phyloP scores from a whole-genome alignment of 2,113 vertebrate species.

The Paramormyrops kingsleyae region DNA sequence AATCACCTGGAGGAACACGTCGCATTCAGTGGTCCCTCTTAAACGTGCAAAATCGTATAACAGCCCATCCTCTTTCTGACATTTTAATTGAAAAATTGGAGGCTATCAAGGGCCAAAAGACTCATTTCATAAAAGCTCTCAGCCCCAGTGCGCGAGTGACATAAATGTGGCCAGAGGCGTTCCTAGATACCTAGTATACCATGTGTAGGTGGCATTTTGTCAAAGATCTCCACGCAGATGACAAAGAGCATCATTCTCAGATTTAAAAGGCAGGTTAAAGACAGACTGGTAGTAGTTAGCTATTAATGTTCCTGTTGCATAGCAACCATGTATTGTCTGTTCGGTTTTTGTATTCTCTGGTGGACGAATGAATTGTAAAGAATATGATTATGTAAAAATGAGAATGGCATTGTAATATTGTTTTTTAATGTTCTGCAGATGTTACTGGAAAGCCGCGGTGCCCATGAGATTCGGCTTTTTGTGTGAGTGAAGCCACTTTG shows the following conservation, averaged over 20 bases:
- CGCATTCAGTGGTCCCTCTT: neutral
- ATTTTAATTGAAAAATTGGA: neutral
- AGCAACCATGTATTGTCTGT: neutral
- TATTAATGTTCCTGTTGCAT: conserved; percentile 1
- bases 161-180: neutral
- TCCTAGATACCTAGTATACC: neutral
- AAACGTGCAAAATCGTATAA: neutral
- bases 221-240: neutral
- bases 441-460: neutral
- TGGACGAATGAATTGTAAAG: neutral
- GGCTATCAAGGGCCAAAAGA: neutral
- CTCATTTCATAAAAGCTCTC: neutral
- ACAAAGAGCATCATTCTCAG: neutral
- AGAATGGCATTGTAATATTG: neutral
- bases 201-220: neutral
- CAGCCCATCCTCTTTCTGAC: neutral
- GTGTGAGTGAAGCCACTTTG: neutral
- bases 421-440: neutral
- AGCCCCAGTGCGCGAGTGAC: neutral
- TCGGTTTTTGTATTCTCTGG: neutral
- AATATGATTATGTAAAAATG: neutral
- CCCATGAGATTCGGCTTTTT: neutral
- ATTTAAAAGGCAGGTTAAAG: neutral
- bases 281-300: neutral
- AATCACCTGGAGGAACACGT: neutral